Percentiles rank a stretch among this genome's conserved stretches.
These are phyloP conservation scores for Brachylomia viminalis DNA, from an alignment of 2,888 invertebrate species.

Conservation along the genomic window DNA sequence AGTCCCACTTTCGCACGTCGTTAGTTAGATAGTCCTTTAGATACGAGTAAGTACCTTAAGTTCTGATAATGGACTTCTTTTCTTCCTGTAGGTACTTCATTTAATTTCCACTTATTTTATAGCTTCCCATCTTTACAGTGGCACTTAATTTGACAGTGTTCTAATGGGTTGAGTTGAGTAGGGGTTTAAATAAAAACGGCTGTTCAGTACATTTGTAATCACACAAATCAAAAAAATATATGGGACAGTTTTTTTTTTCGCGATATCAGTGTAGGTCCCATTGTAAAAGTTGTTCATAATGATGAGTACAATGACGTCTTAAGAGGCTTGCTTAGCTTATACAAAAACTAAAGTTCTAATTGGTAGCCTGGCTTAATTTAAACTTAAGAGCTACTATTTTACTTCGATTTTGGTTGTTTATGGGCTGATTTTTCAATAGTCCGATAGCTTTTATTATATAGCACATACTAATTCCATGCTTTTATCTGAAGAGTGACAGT, in stretches of 20 bases:
- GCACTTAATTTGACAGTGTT: conserved; percentile 10
- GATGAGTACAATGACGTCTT: background rate
- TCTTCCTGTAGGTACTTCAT: conserved; percentile 29
- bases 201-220: background rate
- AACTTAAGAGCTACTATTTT: too few species aligned
- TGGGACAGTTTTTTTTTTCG: too few species aligned
- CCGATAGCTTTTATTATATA: too few species aligned
- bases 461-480: too few species aligned
- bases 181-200: background rate
- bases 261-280: background rate
- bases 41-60: conserved; percentile 22
- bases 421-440: too few species aligned
- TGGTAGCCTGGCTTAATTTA: too few species aligned
- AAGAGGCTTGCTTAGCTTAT: too few species aligned
- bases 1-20: conserved; percentile 48
- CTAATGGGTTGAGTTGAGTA: background rate
- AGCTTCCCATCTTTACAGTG: background rate
- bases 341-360: too few species aligned
- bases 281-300: background rate
- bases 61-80: conserved; percentile 41
- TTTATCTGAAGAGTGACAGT: too few species aligned
- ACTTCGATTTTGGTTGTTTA: too few species aligned
- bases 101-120: conserved; percentile 37
- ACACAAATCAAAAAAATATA: background rate
- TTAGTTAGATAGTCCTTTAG: conserved; percentile 31